Evolutionary conservation across 2,888 invertebrate species (phyloP).

Genomic region (Lycia hirtaria): DNA sequence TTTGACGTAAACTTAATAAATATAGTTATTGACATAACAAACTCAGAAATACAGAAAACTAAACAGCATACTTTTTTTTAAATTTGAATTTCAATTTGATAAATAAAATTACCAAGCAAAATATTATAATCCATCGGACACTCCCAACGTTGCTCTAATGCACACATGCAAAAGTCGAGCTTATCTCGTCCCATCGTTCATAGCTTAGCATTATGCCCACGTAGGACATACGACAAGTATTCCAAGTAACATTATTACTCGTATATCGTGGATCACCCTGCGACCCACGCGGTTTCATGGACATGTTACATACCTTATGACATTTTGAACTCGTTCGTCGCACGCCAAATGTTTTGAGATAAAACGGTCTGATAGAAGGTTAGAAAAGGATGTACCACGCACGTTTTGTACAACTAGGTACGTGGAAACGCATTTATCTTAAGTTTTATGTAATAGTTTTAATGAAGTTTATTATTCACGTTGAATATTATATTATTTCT

Average conservation of each 20-base stretch:
- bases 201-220: slow-evolving; percentile 20
- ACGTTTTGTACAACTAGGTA: neutral
- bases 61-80: too few species aligned
- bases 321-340: slow-evolving; percentile 21
- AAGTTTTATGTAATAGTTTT: too few species aligned
- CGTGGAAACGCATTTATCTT: neutral
- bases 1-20: too few species aligned
- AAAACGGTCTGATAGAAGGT: slow-evolving; percentile 5
- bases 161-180: slow-evolving; percentile 5
- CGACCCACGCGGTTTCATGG: slow-evolving; percentile 23
- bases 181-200: slow-evolving; percentile 13
- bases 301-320: slow-evolving; percentile 16
- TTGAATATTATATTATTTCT: too few species aligned
- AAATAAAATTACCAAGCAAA: too few species aligned
- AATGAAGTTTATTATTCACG: too few species aligned
- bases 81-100: too few species aligned
- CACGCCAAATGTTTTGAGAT: slow-evolving; percentile 11
- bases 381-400: neutral
- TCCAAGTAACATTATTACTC: slow-evolving; percentile 23
- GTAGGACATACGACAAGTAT: slow-evolving; percentile 24
- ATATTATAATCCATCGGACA: too few species aligned
- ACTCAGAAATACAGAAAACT: too few species aligned
- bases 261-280: slow-evolving; percentile 24
- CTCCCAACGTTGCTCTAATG: neutral
- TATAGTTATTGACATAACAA: too few species aligned